Percentiles rank a stretch among this genome's conserved stretches.
phyloP scores from a whole-genome alignment of 2,888 invertebrate genomes.

The Dorcus hopei region DNA sequence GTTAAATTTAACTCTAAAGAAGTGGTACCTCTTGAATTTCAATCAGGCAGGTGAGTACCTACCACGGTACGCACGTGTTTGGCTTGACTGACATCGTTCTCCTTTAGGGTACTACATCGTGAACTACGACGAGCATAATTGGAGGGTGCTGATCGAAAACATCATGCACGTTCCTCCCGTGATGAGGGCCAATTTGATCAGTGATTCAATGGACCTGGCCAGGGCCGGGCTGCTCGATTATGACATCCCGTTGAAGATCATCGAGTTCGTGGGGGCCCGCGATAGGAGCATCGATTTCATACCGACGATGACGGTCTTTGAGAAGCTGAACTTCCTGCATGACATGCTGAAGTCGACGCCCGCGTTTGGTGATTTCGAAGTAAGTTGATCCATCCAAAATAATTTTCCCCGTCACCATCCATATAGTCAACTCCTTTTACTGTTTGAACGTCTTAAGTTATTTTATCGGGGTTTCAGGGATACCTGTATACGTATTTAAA shows the following conservation, averaged over 20 bases:
- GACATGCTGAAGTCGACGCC: slow-evolving; percentile 58
- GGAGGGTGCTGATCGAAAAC: slow-evolving; percentile 55
- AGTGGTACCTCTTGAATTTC: slow-evolving; percentile 64
- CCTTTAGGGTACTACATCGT: slow-evolving; percentile 62
- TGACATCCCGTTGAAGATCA: slow-evolving; percentile 55
- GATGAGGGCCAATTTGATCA: slow-evolving; percentile 66
- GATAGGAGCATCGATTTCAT: slow-evolving; percentile 50
- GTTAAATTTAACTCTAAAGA: slow-evolving; percentile 30
- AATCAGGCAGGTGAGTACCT: slow-evolving; percentile 58
- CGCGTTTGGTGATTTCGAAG: slow-evolving; percentile 59
- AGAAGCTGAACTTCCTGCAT: slow-evolving; percentile 57
- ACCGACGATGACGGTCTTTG: slow-evolving; percentile 59
- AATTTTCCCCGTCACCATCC: no score
- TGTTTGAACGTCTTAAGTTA: no score
- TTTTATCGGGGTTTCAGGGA: no score
- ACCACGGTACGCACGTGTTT: slow-evolving; percentile 20
- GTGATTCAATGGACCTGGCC: slow-evolving; percentile 63
- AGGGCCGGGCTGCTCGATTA: slow-evolving; percentile 57
- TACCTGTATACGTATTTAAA: no score
- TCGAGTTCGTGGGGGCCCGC: slow-evolving; percentile 53
- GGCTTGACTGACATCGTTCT: slow-evolving; percentile 29
- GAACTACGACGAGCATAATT: slow-evolving; percentile 62
- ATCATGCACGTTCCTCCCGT: slow-evolving; percentile 57
- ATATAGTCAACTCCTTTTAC: no score
- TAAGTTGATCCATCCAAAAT: slow-evolving; percentile 32